Evolutionary conservation across 2,113 vertebrate genomes (phyloP).

Genomic region (Toxostoma redivivum): DNA sequence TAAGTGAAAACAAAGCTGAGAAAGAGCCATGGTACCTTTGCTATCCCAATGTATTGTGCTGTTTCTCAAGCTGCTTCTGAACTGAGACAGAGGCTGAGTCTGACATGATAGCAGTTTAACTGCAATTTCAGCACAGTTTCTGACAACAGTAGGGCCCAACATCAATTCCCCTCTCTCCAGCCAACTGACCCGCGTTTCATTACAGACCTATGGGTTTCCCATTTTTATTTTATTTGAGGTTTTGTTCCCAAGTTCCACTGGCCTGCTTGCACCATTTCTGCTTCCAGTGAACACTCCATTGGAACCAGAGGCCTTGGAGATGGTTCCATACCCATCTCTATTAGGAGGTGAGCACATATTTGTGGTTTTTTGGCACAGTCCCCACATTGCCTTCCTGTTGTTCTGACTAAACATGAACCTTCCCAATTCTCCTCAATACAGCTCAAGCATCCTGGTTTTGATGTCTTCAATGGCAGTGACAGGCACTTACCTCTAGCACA

Average conservation of each 20-base stretch:
- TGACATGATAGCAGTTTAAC: background rate
- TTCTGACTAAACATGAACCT: background rate
- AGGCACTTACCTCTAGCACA: background rate
- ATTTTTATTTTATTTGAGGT: background rate
- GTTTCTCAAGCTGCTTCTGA: background rate
- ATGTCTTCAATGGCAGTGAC: background rate
- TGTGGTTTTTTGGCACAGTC: accelerated
- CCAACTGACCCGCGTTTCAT: background rate
- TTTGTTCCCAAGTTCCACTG: background rate
- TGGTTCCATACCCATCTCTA: background rate
- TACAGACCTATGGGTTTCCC: background rate
- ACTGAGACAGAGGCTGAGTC: background rate
- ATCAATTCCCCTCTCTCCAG: background rate
- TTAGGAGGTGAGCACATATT: background rate
- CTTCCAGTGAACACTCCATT: background rate
- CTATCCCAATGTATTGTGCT: background rate
- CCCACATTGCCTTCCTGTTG: background rate
- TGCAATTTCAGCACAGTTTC: background rate
- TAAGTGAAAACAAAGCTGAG: background rate
- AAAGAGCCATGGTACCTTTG: background rate
- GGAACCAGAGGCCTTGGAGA: background rate
- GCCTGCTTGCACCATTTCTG: background rate
- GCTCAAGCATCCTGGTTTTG: background rate
- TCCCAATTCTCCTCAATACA: background rate
- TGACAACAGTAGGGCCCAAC: background rate